phyloP scores from a whole-genome alignment of 2,797 vertebrate species.

The Tokudaia muenninki region DNA sequence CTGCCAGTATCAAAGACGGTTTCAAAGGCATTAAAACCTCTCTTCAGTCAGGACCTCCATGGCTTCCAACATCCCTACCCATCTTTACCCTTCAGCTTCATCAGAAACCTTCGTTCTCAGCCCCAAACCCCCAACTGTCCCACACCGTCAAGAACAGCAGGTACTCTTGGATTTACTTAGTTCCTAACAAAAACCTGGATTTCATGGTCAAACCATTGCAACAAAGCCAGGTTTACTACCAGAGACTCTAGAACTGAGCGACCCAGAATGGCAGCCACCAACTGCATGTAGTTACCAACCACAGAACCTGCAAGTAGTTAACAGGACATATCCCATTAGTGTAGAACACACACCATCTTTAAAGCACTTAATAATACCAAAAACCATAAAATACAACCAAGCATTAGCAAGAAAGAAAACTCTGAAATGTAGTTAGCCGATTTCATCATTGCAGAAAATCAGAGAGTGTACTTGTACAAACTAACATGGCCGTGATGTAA shows the following conservation, averaged over 20 bases:
- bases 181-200: neutral
- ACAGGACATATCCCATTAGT: neutral
- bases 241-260: neutral
- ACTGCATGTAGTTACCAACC: too few relatives aligned
- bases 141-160: neutral
- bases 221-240: neutral
- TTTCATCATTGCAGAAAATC: neutral
- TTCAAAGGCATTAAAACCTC: neutral
- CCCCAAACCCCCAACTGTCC: neutral
- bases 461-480: neutral
- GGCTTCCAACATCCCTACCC: neutral
- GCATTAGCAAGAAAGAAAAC: neutral
- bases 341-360: neutral
- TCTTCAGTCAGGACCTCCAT: neutral
- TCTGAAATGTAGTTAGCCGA: neutral
- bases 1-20: neutral
- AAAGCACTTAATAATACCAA: neutral
- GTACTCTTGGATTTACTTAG: neutral
- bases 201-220: neutral
- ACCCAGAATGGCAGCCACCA: neutral
- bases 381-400: neutral
- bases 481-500: neutral
- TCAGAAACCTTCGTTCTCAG: neutral
- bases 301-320: neutral
- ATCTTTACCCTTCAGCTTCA: neutral